Evolutionary conservation across 2,797 vertebrate genomes (phyloP).

Genomic region (Pipistrellus nathusii): DNA sequence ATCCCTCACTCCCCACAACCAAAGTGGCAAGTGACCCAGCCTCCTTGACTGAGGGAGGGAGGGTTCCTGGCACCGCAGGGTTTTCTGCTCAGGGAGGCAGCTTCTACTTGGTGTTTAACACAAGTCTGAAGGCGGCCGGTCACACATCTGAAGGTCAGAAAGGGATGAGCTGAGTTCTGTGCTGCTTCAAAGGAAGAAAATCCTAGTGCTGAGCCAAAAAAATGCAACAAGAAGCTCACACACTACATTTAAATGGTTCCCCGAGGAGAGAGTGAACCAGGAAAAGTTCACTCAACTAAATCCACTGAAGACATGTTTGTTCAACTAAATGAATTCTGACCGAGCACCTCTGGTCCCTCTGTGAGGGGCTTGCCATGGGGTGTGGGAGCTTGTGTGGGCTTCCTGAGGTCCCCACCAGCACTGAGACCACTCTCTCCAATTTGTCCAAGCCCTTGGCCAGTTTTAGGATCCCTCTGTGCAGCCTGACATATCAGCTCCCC

Average conservation of each 20-base stretch:
- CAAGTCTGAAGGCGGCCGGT: neutral
- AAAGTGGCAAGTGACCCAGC: neutral
- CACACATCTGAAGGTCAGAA: neutral
- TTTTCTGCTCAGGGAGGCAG: neutral
- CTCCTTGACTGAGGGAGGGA: neutral
- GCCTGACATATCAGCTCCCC: neutral
- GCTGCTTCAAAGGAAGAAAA: neutral
- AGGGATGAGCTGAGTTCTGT: neutral
- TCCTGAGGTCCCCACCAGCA: neutral
- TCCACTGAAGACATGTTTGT: neutral
- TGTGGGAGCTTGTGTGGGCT: neutral
- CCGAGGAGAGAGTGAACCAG: neutral
- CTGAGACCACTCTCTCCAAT: fast-evolving
- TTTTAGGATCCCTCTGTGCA: neutral
- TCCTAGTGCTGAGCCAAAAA: neutral
- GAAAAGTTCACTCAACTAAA: neutral
- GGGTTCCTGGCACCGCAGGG: fast-evolving
- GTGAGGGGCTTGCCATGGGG: neutral
- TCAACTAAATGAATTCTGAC: neutral
- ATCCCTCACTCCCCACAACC: neutral
- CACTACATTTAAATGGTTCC: neutral
- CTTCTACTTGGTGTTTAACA: fast-evolving
- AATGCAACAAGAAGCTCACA: neutral
- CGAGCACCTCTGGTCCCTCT: neutral
- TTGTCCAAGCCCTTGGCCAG: neutral